A percentile compares a stretch with the other conserved stretches of the same genome.
phyloP scores from a whole-genome alignment of 2,113 vertebrate species.

The Psilopsiagon aurifrons region DNA sequence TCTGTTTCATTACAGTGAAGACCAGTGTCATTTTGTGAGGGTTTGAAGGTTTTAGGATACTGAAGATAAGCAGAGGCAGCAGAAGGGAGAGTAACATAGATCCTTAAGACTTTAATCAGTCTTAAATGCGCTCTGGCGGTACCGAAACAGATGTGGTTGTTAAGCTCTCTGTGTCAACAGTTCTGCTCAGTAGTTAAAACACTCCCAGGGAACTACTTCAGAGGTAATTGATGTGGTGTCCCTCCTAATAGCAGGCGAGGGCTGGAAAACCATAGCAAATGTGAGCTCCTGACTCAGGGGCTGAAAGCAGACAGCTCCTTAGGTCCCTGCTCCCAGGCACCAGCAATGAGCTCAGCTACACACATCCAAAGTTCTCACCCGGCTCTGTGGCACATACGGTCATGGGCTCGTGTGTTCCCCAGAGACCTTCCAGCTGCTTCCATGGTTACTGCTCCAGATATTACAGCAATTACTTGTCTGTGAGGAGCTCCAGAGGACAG shows the following conservation, averaged over 20 bases:
- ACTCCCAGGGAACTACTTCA: neutral
- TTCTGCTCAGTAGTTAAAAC: neutral
- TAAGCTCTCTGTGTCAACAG: neutral
- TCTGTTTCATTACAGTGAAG: neutral
- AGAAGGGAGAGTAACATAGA: neutral
- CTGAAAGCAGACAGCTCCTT: neutral
- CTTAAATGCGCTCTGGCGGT: neutral
- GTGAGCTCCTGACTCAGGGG: neutral
- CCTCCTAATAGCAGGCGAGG: neutral
- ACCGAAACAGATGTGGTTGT: neutral
- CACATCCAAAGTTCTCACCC: neutral
- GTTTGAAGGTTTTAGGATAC: neutral
- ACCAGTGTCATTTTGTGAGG: neutral
- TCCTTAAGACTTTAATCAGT: neutral
- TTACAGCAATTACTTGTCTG: accelerated
- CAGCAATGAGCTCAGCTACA: too few relatives aligned
- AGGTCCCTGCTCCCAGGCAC: neutral
- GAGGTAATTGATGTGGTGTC: neutral
- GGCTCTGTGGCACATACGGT: neutral
- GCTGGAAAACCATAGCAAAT: neutral
- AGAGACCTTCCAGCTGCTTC: neutral
- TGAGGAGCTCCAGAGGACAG: neutral
- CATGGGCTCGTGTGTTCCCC: neutral
- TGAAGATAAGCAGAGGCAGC: neutral
- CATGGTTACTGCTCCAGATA: neutral